phyloP scores from a whole-genome alignment of 2,797 vertebrate genomes.

The Trachops cirrhosus region DNA sequence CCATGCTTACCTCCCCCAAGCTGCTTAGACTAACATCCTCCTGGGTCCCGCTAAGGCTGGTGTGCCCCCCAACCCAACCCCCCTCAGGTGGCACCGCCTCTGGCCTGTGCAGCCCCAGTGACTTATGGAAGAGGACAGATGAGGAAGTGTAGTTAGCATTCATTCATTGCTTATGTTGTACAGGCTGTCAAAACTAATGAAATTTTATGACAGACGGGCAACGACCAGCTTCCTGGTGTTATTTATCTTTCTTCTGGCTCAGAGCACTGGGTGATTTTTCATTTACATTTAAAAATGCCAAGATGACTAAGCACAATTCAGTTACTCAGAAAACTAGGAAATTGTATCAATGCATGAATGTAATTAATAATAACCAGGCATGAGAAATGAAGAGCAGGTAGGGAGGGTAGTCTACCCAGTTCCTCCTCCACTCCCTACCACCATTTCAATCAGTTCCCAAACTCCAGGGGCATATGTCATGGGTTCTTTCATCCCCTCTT shows the following conservation, averaged over 20 bases:
- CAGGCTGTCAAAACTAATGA: slow-evolving; percentile 83
- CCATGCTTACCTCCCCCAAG: fast-evolving
- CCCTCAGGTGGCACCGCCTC: not conserved
- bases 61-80: not conserved
- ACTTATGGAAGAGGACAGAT: slow-evolving; percentile 68
- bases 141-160: slow-evolving; percentile 77
- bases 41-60: not conserved
- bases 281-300: slow-evolving; percentile 84
- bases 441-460: slow-evolving; percentile 69
- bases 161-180: slow-evolving; percentile 81
- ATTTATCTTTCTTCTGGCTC: slow-evolving; percentile 82
- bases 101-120: not conserved
- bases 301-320: slow-evolving; percentile 87
- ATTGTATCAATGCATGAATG: slow-evolving; percentile 87
- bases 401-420: slow-evolving; percentile 74
- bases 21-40: not conserved
- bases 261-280: slow-evolving; percentile 78
- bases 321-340: slow-evolving; percentile 86
- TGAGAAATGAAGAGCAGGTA: slow-evolving; percentile 83
- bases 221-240: slow-evolving; percentile 77
- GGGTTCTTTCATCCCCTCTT: not conserved
- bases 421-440: slow-evolving; percentile 18
- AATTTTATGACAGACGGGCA: slow-evolving; percentile 83
- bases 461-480: slow-evolving; percentile 68
- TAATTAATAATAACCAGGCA: slow-evolving; percentile 88